These are phyloP conservation scores for Dipodomys stephensi DNA, from an alignment of 2,113 vertebrate species.

Conservation along the genomic window DNA sequence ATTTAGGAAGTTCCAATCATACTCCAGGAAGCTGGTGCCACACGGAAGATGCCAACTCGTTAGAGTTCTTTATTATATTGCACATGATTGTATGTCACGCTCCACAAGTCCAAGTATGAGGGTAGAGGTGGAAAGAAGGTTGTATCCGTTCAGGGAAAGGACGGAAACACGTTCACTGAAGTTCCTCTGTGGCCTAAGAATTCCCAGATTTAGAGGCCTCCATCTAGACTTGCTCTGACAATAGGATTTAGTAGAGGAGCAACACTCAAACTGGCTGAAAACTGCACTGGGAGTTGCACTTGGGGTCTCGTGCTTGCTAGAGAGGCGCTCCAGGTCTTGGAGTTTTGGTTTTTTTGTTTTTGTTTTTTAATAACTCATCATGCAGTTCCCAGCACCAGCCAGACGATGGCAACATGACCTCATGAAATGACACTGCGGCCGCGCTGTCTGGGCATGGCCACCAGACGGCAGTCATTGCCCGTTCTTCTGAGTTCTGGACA, in stretches of 20 bases:
- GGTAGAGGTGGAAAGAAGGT: background rate
- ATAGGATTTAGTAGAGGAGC: background rate
- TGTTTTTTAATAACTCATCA: background rate
- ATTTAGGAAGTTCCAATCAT: background rate
- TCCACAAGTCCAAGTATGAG: background rate
- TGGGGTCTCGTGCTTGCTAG: too few species aligned
- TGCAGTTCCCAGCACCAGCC: conserved; percentile 13
- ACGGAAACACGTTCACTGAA: background rate
- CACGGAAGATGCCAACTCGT: background rate
- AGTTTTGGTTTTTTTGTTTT: too few species aligned
- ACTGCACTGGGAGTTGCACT: background rate
- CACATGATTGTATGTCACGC: background rate
- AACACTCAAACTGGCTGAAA: background rate
- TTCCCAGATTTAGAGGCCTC: background rate
- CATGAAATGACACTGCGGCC: background rate
- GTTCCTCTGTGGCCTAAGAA: background rate
- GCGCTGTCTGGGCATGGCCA: background rate
- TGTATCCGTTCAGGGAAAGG: background rate
- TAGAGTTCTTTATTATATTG: background rate
- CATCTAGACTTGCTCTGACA: background rate
- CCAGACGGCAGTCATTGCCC: conserved; percentile 41
- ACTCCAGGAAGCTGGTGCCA: background rate
- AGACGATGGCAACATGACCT: conserved; percentile 82
- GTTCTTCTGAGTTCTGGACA: background rate
- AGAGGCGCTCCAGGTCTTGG: too few species aligned